Evolutionary conservation across 2,888 invertebrate genomes (phyloP), one percentile per base, ranked within the genome.

Genomic region (Seladonia tumulorum): DNA sequence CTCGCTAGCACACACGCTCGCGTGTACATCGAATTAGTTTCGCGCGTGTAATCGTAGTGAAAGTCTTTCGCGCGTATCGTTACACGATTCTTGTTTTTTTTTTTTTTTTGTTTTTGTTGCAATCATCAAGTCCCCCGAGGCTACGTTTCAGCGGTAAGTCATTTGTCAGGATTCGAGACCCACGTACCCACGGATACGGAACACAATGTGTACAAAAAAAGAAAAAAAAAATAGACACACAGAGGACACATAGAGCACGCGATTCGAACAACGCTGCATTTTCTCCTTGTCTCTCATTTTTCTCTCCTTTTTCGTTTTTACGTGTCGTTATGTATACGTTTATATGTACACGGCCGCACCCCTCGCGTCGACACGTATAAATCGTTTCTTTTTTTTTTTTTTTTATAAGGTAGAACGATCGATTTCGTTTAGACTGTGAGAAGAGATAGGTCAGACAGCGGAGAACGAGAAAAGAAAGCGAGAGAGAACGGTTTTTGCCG

Each of bases 381-480:
- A n/a, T n/a, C 0, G n/a, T 45, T 45, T 10, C 0, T 22, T 53
- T 4, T 25, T 25, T 25, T 5, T 25, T 14, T 0, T 29, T 87
- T 88, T 71, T 81, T 80, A 68, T 82, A 60, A 83, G 66, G 63
- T 57, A 79, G 85, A 79, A 86, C 83, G 77, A 83, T 79, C 74
- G 63, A 63, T 80, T 79, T 70, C 18, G 2, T 72, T 73, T 72
- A 70, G 82, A 76, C 73, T 72, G 81, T 76, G 76, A 86, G 86
- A 86, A 84, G 75, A 89, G 76, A 81, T 77, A 81, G 88, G 76
- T 81, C 81, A 86, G 77, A 88, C 75, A 87, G 84, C 81, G 73
- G 80, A 87, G 76, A 57, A 85, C 81, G 42, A 77, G 42, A 83
- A 73, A 85, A 77, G 60, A 63, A 86, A 87, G 86, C 86, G 80